Evolutionary conservation across 35 echinoderm and acorn worm species (phyloP).

Genomic region (Ophiothrix spiculata): DNA sequence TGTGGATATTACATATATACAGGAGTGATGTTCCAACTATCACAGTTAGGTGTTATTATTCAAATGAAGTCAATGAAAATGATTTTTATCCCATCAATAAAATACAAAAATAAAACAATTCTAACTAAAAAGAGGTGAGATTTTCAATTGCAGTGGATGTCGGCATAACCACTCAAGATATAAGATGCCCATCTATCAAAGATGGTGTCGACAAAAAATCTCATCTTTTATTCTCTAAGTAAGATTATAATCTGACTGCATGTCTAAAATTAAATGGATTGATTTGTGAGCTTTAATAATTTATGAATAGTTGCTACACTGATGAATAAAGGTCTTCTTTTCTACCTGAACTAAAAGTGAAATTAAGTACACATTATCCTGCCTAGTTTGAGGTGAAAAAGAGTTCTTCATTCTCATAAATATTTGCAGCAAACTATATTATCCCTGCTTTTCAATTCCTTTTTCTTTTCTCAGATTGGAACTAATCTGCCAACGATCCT

Average conservation of each 20-base stretch:
- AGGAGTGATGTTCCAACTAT: no score
- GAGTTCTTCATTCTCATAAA: slow-evolving; percentile 22
- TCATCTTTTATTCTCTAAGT: background rate
- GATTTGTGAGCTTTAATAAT: background rate
- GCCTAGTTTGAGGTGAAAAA: background rate
- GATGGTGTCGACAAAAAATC: no score
- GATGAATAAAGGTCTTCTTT: background rate
- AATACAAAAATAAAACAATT: background rate
- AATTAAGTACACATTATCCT: slow-evolving; percentile 18
- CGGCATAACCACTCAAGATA: background rate
- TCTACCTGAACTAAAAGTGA: slow-evolving; percentile 14
- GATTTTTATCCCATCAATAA: background rate
- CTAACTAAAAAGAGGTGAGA: background rate
- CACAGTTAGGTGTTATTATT: background rate
- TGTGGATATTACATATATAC: no score
- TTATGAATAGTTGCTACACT: background rate
- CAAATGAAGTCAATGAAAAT: background rate
- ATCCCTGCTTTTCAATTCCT: slow-evolving; percentile 14
- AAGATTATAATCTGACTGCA: background rate
- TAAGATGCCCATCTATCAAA: background rate
- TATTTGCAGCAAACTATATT: slow-evolving; percentile 13
- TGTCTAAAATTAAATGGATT: background rate
- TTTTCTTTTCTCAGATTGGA: slow-evolving; percentile 19
- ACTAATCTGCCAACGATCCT: slow-evolving; percentile 20
- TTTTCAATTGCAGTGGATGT: background rate